Conservation (phyloP, 2,113 vertebrate species). For the Rissa tridactyla region DNA sequence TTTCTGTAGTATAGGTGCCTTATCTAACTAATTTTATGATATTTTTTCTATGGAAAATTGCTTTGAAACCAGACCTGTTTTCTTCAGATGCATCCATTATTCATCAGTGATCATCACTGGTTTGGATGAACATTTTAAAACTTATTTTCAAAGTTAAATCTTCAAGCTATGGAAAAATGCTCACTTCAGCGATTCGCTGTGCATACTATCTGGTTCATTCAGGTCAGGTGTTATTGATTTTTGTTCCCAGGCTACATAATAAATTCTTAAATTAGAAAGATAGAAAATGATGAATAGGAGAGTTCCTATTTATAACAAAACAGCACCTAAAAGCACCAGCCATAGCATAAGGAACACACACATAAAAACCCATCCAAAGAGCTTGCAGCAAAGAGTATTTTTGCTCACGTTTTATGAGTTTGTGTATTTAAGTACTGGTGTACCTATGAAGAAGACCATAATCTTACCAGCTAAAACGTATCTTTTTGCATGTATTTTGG, state of each 20-base stretch:
- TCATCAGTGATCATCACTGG: neutral
- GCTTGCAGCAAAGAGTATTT: neutral
- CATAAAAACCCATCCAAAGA: neutral
- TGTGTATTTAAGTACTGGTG: neutral
- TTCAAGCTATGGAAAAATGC: neutral
- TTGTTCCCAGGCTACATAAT: conserved; percentile 15
- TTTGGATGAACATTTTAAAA: conserved; percentile 35
- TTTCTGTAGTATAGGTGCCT: neutral
- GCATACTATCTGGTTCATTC: conserved; percentile 18
- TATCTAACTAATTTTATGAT: neutral
- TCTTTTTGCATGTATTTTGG: neutral
- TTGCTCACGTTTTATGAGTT: neutral
- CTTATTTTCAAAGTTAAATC: conserved; percentile 28
- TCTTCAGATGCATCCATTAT: conserved; percentile 6
- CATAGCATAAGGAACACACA: neutral
- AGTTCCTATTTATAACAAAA: neutral
- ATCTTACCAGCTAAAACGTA: neutral
- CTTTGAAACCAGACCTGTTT: neutral
- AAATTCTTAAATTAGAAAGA: conserved; percentile 37
- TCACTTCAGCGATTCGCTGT: neutral
- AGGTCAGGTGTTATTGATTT: conserved; percentile 48
- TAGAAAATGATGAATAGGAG: conserved; percentile 25
- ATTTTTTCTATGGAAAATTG: neutral
- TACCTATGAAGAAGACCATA: neutral
- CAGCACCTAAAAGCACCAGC: neutral